Evolutionary conservation across 2,888 invertebrate species (phyloP), one percentile per base, ranked within the genome.

Genomic region (Deilephila porcellus): DNA sequence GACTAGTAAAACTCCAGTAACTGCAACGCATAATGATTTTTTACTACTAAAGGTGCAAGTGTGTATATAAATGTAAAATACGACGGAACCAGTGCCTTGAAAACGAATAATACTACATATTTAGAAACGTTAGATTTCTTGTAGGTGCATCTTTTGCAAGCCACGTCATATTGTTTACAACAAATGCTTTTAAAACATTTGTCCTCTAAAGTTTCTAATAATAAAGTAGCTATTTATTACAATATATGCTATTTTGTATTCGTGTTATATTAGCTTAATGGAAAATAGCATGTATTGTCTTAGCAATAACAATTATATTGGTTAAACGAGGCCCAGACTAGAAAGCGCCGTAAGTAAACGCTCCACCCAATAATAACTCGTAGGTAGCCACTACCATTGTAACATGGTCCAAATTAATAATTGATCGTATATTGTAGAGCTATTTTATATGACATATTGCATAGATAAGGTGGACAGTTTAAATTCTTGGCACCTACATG

Each of bases 21-120:
- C 8, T 67, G 19, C 20, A 52, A 56, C n/a, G n/a, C 37, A 17
- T 67, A 67, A 52, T 45, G 37, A 64, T 64, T 64, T 34, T 37
- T 52, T 25, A 45, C 20, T 20, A 25, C 45, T 45, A 52, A 37
- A 25, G 8, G 52, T 52, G 67, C 7, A 63, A 67, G 67, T 67
- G 67, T 37, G 32, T 63, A 34, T 34, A 37, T 14, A 45, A 8
- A 17, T n/a, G 20, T 34, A 19, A 0, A 8, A 8, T n/a, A n/a
- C n/a, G 4, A 37, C 14, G 37, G n/a, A n/a, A 34, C 8, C n/a
- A 64, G 45, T 45, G 64, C 5, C 25, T 25, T 45, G 3, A 45
- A 17, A 19, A 25, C 17, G 52, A 25, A 17, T 45, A 8, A 20
- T 52, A 20, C 25, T n/a, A n/a, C n/a, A 17, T n/a, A 19, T 45